Percentiles rank a stretch among this genome's conserved stretches.
phyloP scores from a whole-genome alignment of 2,113 vertebrate genomes.

The Cheirogaleus medius region DNA sequence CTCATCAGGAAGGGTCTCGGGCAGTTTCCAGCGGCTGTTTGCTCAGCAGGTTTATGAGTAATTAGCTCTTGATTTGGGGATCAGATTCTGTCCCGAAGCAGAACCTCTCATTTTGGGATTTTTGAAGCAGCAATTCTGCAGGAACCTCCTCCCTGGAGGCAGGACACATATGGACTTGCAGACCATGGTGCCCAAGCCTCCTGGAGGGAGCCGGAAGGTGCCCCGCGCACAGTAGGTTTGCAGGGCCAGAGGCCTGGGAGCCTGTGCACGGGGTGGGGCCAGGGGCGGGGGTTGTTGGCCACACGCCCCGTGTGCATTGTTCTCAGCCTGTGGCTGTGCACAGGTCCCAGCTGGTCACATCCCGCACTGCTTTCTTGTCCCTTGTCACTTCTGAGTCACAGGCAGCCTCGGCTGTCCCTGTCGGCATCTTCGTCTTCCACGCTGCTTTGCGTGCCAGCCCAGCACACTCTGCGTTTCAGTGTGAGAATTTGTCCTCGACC shows the following conservation, averaged over 20 bases:
- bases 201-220: rapidly evolving
- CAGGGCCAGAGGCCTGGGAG: background rate
- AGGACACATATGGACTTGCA: background rate
- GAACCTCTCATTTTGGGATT: rapidly evolving
- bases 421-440: background rate
- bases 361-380: background rate
- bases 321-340: background rate
- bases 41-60: background rate
- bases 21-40: background rate
- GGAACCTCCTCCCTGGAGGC: no score
- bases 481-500: background rate
- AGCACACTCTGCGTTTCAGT: rapidly evolving
- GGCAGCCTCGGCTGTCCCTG: background rate
- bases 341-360: no score
- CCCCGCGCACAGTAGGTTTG: no score
- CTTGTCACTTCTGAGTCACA: background rate
- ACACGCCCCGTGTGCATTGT: rapidly evolving
- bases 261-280: background rate
- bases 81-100: rapidly evolving
- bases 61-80: background rate
- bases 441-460: background rate
- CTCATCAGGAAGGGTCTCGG: background rate
- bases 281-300: background rate
- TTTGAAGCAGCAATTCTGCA: rapidly evolving
- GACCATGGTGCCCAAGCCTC: rapidly evolving